Percentiles rank a stretch among this genome's conserved stretches.
Evolutionary conservation across 30 jellyfish, hydroid and myxozoan genomes (phyloP).

Genomic region (Sanderia malayensis): DNA sequence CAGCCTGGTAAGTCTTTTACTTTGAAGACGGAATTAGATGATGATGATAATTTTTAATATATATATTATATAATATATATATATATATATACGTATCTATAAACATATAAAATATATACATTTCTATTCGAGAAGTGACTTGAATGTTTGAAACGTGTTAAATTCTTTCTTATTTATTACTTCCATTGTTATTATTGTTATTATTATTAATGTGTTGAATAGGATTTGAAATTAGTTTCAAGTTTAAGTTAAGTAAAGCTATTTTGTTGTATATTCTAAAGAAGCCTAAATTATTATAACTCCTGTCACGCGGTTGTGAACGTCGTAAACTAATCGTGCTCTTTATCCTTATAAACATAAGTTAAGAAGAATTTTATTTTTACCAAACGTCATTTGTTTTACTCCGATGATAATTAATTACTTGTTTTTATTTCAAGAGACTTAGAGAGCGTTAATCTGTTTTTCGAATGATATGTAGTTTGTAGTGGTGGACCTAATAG

Average conservation of each 20-base stretch:
- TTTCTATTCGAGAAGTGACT: neutral
- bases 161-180: neutral
- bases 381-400: too few species aligned
- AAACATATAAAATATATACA: neutral
- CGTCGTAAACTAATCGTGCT: too few species aligned
- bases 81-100: too few species aligned
- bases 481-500: too few species aligned
- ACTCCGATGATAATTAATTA: too few species aligned
- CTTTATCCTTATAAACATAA: too few species aligned
- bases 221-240: neutral
- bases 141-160: neutral
- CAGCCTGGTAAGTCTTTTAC: too few species aligned
- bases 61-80: too few species aligned
- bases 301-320: neutral
- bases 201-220: neutral
- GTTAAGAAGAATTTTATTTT: neutral
- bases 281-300: conserved; percentile 60
- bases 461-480: too few species aligned
- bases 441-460: too few species aligned
- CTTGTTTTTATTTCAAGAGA: too few species aligned
- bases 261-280: conserved; percentile 50
- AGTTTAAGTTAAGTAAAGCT: neutral
- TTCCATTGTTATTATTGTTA: too few species aligned
- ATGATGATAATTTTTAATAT: neutral
- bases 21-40: neutral